A percentile compares a stretch with the other conserved stretches of the same genome.
Conservation (phyloP, 53 echinoderm and acorn worm genomes). For the Astropecten irregularis region DNA sequence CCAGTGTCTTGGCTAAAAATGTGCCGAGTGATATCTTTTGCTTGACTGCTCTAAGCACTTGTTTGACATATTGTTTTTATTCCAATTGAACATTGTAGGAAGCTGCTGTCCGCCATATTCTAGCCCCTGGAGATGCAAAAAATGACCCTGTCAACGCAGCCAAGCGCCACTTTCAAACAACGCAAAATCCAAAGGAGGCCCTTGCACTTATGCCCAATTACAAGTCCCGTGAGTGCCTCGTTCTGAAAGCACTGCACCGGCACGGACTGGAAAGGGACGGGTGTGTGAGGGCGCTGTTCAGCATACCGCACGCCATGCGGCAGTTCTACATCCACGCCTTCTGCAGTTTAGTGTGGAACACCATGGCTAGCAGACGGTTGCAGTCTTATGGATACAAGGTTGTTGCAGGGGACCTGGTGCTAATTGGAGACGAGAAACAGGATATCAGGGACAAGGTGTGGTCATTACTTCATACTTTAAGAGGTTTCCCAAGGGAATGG, state of each 20-base stretch:
- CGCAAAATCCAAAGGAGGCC: conserved; percentile 62
- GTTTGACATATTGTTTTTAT: too few relatives aligned
- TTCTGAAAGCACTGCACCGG: conserved; percentile 75
- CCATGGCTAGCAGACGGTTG: conserved; percentile 72
- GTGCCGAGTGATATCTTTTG: too few relatives aligned
- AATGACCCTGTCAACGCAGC: conserved; percentile 65
- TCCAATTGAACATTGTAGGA: too few relatives aligned
- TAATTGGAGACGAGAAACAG: conserved; percentile 2
- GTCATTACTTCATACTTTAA: too few relatives aligned
- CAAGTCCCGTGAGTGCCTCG: conserved; percentile 75
- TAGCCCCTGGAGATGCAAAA: conserved; percentile 54
- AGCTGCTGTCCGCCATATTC: conserved; percentile 65
- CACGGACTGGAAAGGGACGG: conserved; percentile 83
- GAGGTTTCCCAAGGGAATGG: too few relatives aligned
- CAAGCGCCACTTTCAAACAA: conserved; percentile 61
- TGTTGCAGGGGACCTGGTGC: conserved; percentile 76
- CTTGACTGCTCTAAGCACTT: too few relatives aligned
- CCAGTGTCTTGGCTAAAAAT: too few relatives aligned
- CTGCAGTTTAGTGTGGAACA: conserved; percentile 89
- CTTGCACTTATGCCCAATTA: conserved; percentile 73
- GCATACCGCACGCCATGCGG: conserved; percentile 77
- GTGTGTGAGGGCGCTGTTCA: conserved; percentile 72
- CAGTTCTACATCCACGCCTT: conserved; percentile 83
- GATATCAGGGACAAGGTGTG: conserved; percentile 58
- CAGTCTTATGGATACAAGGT: conserved; percentile 60